Evolutionary conservation across 1,140 invertebrate species (phyloP).

Genomic region (Drosophila gunungcola): DNA sequence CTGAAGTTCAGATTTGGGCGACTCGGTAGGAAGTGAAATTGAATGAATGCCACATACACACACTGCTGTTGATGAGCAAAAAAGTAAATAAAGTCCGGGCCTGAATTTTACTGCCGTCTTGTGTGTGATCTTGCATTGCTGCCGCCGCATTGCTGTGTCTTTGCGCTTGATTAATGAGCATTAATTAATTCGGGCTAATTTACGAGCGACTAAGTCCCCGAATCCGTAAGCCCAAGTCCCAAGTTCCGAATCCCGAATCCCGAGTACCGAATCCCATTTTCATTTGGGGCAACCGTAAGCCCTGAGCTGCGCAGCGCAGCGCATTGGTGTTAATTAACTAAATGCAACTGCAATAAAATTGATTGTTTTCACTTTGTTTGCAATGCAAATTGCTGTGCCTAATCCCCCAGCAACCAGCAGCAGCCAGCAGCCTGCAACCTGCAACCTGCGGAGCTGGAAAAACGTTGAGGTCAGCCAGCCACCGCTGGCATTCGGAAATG

Average conservation of each 20-base stretch:
- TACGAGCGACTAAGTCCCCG: constrained; percentile 35
- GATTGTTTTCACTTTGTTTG: constrained; percentile 84
- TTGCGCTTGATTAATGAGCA: constrained; percentile 75
- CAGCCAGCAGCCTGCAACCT: constrained; percentile 6
- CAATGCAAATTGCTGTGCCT: constrained; percentile 78
- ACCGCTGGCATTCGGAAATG: constrained; percentile 53
- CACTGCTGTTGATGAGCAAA: constrained; percentile 34
- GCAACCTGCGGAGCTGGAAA: constrained; percentile 23
- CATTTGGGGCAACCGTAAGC: constrained; percentile 34
- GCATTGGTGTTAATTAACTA: constrained; percentile 82
- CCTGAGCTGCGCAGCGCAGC: constrained; percentile 28
- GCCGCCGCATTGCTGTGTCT: constrained; percentile 32
- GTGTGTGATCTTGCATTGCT: constrained; percentile 69
- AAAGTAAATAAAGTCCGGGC: constrained; percentile 26
- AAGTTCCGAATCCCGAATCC: not conserved
- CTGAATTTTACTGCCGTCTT: constrained; percentile 39
- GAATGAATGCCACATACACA: constrained; percentile 51
- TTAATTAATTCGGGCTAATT: constrained; percentile 81
- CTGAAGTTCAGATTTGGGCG: constrained; percentile 78
- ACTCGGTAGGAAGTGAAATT: constrained; percentile 43
- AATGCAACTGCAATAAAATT: constrained; percentile 83
- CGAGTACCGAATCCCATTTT: constrained; percentile 28
- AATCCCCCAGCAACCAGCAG: constrained; percentile 50
- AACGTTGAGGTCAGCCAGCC: constrained; percentile 64
- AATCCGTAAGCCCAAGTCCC: not conserved